Conservation (phyloP, 2,888 invertebrate genomes). For the Escarpia spicata region DNA sequence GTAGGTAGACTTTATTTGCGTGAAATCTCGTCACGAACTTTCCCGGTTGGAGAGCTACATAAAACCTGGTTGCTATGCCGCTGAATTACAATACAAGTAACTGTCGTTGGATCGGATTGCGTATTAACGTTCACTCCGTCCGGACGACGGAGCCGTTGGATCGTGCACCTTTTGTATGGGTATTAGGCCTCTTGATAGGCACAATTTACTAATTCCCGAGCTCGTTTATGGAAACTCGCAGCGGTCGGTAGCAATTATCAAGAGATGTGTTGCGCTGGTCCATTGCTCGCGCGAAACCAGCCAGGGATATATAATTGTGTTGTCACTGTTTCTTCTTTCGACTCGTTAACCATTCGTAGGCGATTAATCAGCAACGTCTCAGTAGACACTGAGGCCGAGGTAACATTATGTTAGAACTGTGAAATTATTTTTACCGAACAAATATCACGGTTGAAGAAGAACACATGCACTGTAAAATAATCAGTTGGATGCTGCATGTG, state of each 20-base stretch:
- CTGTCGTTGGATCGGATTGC: neutral
- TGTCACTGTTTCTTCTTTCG: neutral
- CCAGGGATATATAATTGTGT: neutral
- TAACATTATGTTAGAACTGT: neutral
- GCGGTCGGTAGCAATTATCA: neutral
- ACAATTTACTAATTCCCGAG: neutral
- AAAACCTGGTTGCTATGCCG: neutral
- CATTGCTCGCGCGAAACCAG: neutral
- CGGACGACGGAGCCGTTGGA: neutral
- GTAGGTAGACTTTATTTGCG: too few relatives aligned
- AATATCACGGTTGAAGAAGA: neutral
- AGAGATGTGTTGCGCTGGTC: neutral
- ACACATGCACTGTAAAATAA: neutral
- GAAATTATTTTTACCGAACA: neutral
- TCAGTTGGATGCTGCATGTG: neutral
- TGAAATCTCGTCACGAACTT: neutral
- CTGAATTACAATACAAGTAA: neutral
- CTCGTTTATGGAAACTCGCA: neutral
- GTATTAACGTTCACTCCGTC: neutral
- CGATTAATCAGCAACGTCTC: neutral
- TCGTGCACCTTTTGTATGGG: neutral
- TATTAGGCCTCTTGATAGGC: neutral
- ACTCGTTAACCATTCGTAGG: neutral
- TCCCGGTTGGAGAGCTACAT: neutral
- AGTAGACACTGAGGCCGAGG: neutral